These are phyloP conservation scores for Acrobasis suavella DNA, from an alignment of 2,888 invertebrate species.

Conservation along the genomic window DNA sequence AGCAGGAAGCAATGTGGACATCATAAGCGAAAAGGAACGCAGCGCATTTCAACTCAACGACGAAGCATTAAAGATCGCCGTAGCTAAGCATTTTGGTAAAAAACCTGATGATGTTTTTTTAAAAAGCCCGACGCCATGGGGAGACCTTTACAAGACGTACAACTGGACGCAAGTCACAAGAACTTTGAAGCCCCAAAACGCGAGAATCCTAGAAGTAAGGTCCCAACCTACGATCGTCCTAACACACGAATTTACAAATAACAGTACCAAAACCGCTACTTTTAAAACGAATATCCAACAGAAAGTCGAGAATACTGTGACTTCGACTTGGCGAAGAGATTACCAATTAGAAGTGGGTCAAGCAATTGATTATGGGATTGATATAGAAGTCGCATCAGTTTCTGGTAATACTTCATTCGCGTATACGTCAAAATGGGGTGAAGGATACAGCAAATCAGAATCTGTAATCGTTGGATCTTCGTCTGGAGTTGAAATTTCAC, in stretches of 20 bases:
- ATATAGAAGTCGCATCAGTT: constrained; percentile 1
- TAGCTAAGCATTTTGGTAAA: constrained; percentile 38
- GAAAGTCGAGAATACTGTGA: constrained; percentile 36
- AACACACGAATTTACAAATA: constrained; percentile 38
- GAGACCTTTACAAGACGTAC: constrained; percentile 47
- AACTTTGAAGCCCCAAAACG: constrained; percentile 39
- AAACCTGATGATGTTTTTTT: constrained; percentile 43
- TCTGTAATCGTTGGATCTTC: constrained; percentile 25
- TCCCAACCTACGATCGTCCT: constrained; percentile 35
- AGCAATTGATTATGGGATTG: constrained; percentile 19
- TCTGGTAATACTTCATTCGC: constrained; percentile 19
- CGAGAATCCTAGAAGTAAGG: constrained; percentile 31
- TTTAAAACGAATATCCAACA: constrained; percentile 40
- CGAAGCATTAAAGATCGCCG: constrained; percentile 40
- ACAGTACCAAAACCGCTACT: constrained; percentile 29
- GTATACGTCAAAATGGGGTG: constrained; percentile 23
- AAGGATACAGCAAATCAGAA: constrained; percentile 8
- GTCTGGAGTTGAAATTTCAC: constrained; percentile 21
- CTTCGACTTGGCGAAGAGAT: constrained; percentile 38
- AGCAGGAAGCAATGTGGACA: constrained; percentile 37
- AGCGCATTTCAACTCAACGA: constrained; percentile 44
- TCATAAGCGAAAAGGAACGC: constrained; percentile 44
- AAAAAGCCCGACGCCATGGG: constrained; percentile 54
- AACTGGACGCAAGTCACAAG: constrained; percentile 48
- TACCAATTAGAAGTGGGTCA: constrained; percentile 24